phyloP scores from a whole-genome alignment of 2,888 invertebrate species.

The Folsomia candida region DNA sequence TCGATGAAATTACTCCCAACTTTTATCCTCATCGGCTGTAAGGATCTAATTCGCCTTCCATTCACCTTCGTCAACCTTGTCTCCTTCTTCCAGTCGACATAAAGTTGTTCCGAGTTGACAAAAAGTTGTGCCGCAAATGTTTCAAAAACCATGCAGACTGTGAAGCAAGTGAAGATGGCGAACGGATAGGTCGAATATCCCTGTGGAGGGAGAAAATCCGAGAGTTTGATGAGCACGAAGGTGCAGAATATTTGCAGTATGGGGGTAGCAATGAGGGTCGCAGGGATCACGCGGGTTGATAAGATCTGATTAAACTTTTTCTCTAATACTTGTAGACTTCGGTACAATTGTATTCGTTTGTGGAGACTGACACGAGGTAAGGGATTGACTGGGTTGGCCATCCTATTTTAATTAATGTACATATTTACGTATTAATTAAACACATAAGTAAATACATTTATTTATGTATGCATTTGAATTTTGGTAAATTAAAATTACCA shows the following conservation, averaged over 20 bases:
- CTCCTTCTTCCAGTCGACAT: neutral
- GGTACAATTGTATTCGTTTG: neutral
- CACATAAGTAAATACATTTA: too few relatives aligned
- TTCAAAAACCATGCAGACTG: neutral
- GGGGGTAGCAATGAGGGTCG: neutral
- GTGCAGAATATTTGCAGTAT: neutral
- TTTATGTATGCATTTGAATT: too few relatives aligned
- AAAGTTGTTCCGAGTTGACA: neutral
- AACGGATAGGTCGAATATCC: neutral
- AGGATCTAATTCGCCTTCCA: neutral
- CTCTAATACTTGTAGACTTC: neutral
- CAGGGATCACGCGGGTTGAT: neutral
- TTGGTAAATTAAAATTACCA: too few relatives aligned
- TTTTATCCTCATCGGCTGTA: neutral
- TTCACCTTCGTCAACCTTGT: neutral
- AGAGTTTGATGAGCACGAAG: neutral
- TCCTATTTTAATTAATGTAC: too few relatives aligned
- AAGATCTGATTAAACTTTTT: neutral
- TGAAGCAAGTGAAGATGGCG: neutral
- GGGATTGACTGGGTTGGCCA: neutral
- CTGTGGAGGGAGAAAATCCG: neutral
- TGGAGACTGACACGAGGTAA: neutral
- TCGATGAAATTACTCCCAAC: neutral
- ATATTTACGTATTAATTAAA: too few relatives aligned
- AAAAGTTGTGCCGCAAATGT: neutral